Conservation (phyloP, 2,113 vertebrate species). For the Tupaia chinensis region DNA sequence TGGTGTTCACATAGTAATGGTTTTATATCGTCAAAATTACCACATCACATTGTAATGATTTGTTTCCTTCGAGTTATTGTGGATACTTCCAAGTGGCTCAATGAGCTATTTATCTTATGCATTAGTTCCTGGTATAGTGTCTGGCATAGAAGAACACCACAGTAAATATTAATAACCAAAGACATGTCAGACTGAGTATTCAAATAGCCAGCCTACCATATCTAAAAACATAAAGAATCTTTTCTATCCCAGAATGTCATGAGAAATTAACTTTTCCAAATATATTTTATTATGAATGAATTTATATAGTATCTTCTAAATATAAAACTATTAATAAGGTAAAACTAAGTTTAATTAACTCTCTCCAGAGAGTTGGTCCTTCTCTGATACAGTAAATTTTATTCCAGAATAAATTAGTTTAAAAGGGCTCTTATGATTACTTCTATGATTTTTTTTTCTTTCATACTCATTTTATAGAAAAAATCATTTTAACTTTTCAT, state of each 20-base stretch:
- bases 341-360: neutral
- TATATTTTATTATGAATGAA: neutral
- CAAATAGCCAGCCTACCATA: neutral
- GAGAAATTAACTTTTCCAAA: neutral
- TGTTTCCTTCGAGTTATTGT: neutral
- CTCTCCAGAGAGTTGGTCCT: neutral
- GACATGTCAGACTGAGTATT: rapidly evolving
- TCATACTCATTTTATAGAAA: neutral
- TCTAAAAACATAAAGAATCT: neutral
- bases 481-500: neutral
- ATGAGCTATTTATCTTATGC: neutral
- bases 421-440: neutral
- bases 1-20: neutral
- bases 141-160: neutral
- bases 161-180: neutral
- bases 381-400: neutral
- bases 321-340: neutral
- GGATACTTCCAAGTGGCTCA: neutral
- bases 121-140: neutral
- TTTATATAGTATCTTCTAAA: neutral
- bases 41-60: neutral
- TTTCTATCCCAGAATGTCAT: neutral
- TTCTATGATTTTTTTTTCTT: neutral
- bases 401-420: neutral
- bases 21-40: neutral